Conservation (phyloP, 2,888 invertebrate genomes). For the Habroteleia sp. region DNA sequence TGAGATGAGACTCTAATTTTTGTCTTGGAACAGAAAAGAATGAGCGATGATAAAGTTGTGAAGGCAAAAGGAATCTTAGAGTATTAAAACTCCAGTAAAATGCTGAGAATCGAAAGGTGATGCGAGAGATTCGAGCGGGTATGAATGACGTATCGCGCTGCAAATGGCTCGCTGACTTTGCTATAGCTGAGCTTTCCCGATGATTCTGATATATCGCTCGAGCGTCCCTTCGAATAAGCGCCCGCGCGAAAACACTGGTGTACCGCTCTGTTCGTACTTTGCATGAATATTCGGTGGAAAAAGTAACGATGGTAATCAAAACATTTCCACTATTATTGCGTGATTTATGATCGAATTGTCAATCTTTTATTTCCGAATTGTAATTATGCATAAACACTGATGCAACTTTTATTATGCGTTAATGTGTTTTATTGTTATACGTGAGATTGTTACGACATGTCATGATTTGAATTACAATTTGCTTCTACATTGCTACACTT, state of each 20-base stretch:
- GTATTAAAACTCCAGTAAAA: constrained; percentile 31
- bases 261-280: constrained; percentile 19
- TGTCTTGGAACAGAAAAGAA: too few relatives aligned
- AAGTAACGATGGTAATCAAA: constrained; percentile 41
- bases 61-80: constrained; percentile 16
- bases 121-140: constrained; percentile 41
- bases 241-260: constrained; percentile 26
- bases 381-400: constrained; percentile 16
- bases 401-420: constrained; percentile 24
- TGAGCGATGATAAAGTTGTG: too few relatives aligned
- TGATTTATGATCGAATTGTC: constrained; percentile 35
- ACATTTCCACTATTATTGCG: constrained; percentile 26
- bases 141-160: constrained; percentile 52
- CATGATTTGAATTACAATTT: constrained; percentile 4
- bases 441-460: constrained; percentile 1
- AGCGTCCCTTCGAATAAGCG: constrained; percentile 39
- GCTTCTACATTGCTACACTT: neutral
- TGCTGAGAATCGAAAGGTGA: constrained; percentile 33
- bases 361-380: constrained; percentile 21
- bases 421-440: constrained; percentile 17
- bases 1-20: too few relatives aligned
- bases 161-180: constrained; percentile 46
- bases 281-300: constrained; percentile 33
- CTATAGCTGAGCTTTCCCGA: constrained; percentile 44
- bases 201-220: constrained; percentile 47